Evolutionary conservation across 2,797 vertebrate genomes (phyloP).

Genomic region (Gouania willdenowi): DNA sequence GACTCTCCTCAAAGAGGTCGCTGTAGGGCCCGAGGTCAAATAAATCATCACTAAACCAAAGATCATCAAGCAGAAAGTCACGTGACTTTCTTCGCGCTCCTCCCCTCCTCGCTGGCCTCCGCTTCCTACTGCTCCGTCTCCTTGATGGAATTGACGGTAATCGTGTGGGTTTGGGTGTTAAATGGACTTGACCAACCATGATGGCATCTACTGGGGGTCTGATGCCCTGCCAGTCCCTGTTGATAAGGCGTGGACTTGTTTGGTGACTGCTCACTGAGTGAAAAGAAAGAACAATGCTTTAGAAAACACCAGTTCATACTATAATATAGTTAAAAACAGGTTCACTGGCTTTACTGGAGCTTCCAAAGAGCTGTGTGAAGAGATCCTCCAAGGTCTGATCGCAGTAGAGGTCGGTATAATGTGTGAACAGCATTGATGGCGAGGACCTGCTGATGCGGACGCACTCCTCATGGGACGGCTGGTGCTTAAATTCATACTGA

Average conservation of each 20-base stretch:
- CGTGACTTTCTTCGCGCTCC: too few relatives aligned
- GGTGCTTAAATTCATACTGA: slow-evolving; percentile 86
- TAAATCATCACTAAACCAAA: slow-evolving; percentile 46
- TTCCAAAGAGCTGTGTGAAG: slow-evolving; percentile 77
- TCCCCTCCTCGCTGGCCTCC: slow-evolving; percentile 16
- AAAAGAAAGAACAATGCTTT: too few relatives aligned
- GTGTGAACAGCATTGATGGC: slow-evolving; percentile 79
- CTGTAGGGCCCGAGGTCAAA: slow-evolving; percentile 24
- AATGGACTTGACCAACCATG: slow-evolving; percentile 82
- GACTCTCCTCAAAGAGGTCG: slow-evolving; percentile 2
- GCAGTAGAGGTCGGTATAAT: slow-evolving; percentile 79
- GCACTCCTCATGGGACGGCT: slow-evolving; percentile 85
- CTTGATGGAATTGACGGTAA: slow-evolving; percentile 1
- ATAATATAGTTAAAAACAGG: too few relatives aligned
- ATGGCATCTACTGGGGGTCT: slow-evolving; percentile 79
- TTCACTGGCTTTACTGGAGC: slow-evolving; percentile 48
- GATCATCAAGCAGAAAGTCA: slow-evolving; percentile 37
- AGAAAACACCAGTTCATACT: neutral
- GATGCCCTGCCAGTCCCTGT: slow-evolving; percentile 82
- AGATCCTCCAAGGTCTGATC: slow-evolving; percentile 73
- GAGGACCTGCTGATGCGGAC: slow-evolving; percentile 69
- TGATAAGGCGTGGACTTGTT: slow-evolving; percentile 60
- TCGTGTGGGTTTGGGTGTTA: slow-evolving; percentile 52
- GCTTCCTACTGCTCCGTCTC: slow-evolving; percentile 19
- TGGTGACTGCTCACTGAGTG: slow-evolving; percentile 32